phyloP scores from a whole-genome alignment of 1,140 invertebrate species.

The Alviniconcha marisindica region DNA sequence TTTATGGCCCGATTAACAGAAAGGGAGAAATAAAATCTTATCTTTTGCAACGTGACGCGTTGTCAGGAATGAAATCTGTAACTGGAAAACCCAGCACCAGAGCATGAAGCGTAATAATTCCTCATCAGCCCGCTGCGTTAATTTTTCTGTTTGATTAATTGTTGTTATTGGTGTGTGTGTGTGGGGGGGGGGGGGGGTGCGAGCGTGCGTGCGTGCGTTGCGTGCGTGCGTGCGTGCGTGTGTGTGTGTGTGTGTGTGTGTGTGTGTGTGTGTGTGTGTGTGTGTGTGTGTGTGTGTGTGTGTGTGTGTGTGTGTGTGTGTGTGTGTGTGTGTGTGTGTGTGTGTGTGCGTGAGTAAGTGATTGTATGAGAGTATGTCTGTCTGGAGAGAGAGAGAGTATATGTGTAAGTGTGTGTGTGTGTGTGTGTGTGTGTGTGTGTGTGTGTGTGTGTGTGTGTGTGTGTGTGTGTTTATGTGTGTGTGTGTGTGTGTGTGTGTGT shows the following conservation, averaged over 20 bases:
- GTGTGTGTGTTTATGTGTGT: too few relatives aligned
- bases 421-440: background rate
- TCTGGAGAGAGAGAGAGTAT: too few relatives aligned
- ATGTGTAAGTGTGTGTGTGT: too few relatives aligned
- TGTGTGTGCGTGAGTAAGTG: background rate
- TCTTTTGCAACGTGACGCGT: too few relatives aligned
- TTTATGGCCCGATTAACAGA: too few relatives aligned
- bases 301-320: constrained; percentile 6
- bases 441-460: constrained; percentile 2
- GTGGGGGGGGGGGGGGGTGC: too few relatives aligned
- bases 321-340: background rate
- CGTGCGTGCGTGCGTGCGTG: too few relatives aligned
- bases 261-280: background rate
- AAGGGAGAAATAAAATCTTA: too few relatives aligned
- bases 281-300: background rate
- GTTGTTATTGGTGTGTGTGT: background rate
- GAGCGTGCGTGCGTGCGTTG: too few relatives aligned
- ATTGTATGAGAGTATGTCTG: background rate
- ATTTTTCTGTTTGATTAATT: background rate
- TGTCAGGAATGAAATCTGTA: too few relatives aligned
- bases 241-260: background rate
- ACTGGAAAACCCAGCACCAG: too few relatives aligned
- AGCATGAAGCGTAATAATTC: too few relatives aligned
- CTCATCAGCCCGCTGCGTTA: background rate
- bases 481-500: background rate